Base-by-base conservation (phyloP, 2,888 invertebrate species). In the Agrotis exclamationis region DNA sequence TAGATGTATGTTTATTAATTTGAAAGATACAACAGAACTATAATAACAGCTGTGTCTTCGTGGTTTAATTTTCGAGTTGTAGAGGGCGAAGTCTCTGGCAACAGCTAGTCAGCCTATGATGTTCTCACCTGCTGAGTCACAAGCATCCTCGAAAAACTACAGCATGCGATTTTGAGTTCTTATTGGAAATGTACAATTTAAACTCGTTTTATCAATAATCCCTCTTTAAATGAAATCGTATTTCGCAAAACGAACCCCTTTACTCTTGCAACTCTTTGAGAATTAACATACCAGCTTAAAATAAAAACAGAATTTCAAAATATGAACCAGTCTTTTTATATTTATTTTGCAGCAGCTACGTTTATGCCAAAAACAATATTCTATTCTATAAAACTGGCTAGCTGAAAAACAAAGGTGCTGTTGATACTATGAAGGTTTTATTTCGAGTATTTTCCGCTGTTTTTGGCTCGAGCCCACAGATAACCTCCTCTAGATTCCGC, bases 361-460 rank as follows among this genome's bases (percentile, higher is more conserved):
- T 70, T 44, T 48, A 39, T 39, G 59, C 28, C 50, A 70, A 70
- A 71, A 70, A 64, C 51, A 54, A 66, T 56, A 33, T 66, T 63
- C 4, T 44, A 56, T 51, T 64, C 39, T 57, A 63, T 22, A 14
- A 79, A 60, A 80, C 50, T 50, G 44, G 44, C 22, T 39, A 57
- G 33, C 51, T n/a, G 33, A 39, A 75, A 70, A 83, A 70, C 48
- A 70, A 53, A 51, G 24, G 57, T 56, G 56, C 24, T 73, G 44
- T 69, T 56, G 28, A 71, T 56, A 57, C 59, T 50, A 45, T 44
- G 51, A 56, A 53, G 63, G 24, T 66, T 77, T 77, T 72, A 63
- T 68, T 66, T 74, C 3, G 20, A 44, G 56, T 44, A 44, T 44
- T 44, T 58, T 58, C 48, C n/a, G 53, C 47, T 59, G 48, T 24